These are phyloP conservation scores for Erynnis tages DNA, from an alignment of 2,888 invertebrate genomes.

Conservation along the genomic window DNA sequence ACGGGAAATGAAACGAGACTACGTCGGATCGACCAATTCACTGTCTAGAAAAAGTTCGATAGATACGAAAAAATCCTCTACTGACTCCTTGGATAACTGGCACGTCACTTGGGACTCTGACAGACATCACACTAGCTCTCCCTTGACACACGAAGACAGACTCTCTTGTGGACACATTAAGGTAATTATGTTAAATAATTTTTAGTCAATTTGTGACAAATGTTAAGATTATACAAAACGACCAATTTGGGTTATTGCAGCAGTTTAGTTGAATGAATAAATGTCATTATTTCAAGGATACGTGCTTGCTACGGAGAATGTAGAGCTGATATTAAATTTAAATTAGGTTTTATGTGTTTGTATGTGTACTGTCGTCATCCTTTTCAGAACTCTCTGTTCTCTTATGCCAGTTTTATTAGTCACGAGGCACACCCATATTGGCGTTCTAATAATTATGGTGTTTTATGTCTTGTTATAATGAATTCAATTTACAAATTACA, in stretches of 20 bases:
- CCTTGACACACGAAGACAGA: constrained; percentile 81
- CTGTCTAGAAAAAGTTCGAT: constrained; percentile 76
- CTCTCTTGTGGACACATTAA: constrained; percentile 60
- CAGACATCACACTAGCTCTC: constrained; percentile 83
- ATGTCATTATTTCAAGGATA: neutral
- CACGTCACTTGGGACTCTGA: constrained; percentile 86
- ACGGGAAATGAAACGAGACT: constrained; percentile 78
- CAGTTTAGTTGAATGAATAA: neutral
- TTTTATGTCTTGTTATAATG: too few relatives aligned
- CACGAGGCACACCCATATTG: too few relatives aligned
- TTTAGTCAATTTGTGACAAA: neutral
- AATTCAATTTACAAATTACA: neutral
- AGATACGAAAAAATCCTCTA: constrained; percentile 80
- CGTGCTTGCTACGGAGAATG: neutral
- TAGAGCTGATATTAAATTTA: neutral
- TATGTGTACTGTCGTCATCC: neutral
- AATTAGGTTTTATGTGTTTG: neutral
- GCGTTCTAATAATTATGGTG: too few relatives aligned
- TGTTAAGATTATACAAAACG: neutral
- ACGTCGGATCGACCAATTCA: constrained; percentile 71
- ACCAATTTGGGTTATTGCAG: neutral
- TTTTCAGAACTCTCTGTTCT: too few relatives aligned
- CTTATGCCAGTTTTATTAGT: neutral
- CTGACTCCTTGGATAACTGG: constrained; percentile 87
- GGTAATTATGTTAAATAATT: constrained; percentile 48